Evolutionary conservation across 2,888 invertebrate species (phyloP).

Genomic region (Anodontia alba): DNA sequence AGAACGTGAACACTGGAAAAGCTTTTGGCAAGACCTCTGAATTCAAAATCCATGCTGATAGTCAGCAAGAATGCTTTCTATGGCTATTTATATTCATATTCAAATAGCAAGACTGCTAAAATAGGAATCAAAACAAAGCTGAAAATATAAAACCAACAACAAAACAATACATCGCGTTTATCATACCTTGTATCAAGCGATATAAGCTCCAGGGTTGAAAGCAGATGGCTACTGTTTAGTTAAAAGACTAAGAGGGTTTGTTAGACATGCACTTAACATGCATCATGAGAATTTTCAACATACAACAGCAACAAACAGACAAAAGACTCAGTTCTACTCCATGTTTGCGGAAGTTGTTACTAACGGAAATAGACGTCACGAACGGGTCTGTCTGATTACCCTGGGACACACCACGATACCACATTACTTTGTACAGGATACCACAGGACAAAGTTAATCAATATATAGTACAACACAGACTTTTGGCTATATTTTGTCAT

Average conservation of each 20-base stretch:
- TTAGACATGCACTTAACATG: background rate
- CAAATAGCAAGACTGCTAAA: too few relatives aligned
- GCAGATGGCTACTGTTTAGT: background rate
- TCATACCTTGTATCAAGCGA: background rate
- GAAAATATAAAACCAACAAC: too few relatives aligned
- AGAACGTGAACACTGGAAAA: background rate
- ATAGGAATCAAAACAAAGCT: too few relatives aligned
- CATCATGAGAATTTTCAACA: background rate
- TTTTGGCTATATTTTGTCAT: too few relatives aligned
- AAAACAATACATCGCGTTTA: too few relatives aligned
- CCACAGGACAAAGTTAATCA: too few relatives aligned
- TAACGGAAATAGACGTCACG: constrained; percentile 15
- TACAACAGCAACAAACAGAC: constrained; percentile 4
- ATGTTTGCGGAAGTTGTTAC: background rate
- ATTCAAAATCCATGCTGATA: background rate
- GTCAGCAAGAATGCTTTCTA: background rate
- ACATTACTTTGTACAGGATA: too few relatives aligned
- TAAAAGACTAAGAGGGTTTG: background rate
- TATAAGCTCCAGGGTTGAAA: background rate
- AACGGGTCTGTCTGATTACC: too few relatives aligned
- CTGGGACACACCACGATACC: too few relatives aligned
- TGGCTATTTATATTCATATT: background rate
- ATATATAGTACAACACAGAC: too few relatives aligned
- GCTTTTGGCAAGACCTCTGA: background rate
- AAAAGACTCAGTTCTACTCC: background rate